Percentiles rank a stretch among this genome's conserved stretches.
phyloP scores from a whole-genome alignment of 2,888 invertebrate genomes.

The Latrodectus hesperus region DNA sequence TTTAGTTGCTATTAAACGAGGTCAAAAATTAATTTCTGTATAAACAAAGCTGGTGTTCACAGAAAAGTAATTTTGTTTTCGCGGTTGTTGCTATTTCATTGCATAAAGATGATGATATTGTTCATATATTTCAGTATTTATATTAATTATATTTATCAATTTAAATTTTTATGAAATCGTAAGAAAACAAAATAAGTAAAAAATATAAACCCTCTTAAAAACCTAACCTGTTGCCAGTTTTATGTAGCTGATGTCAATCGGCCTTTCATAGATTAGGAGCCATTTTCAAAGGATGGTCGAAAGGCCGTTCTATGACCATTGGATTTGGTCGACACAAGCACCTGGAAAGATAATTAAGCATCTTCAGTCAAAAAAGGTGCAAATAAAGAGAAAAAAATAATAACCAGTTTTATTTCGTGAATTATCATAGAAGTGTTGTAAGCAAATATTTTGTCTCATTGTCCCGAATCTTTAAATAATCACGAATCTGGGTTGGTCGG shows the following conservation, averaged over 20 bases:
- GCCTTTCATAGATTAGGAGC: constrained; percentile 36
- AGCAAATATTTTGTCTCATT: too few relatives aligned
- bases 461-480: too few relatives aligned
- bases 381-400: too few relatives aligned
- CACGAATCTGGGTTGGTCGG: too few relatives aligned
- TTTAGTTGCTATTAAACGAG: too few relatives aligned
- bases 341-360: neutral
- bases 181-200: neutral
- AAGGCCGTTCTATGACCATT: constrained; percentile 11
- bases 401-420: too few relatives aligned
- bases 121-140: neutral
- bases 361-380: too few relatives aligned
- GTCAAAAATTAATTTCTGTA: too few relatives aligned
- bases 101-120: neutral
- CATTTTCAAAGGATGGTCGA: constrained; percentile 42
- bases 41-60: too few relatives aligned
- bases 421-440: too few relatives aligned
- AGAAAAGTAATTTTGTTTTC: too few relatives aligned
- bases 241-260: constrained; percentile 18
- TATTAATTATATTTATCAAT: neutral
- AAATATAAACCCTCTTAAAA: neutral
- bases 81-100: too few relatives aligned
- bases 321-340: constrained; percentile 19
- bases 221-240: constrained; percentile 46
- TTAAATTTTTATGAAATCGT: neutral